Base-by-base conservation (phyloP, 2,888 invertebrate species). In the Tetragonisca angustula region DNA sequence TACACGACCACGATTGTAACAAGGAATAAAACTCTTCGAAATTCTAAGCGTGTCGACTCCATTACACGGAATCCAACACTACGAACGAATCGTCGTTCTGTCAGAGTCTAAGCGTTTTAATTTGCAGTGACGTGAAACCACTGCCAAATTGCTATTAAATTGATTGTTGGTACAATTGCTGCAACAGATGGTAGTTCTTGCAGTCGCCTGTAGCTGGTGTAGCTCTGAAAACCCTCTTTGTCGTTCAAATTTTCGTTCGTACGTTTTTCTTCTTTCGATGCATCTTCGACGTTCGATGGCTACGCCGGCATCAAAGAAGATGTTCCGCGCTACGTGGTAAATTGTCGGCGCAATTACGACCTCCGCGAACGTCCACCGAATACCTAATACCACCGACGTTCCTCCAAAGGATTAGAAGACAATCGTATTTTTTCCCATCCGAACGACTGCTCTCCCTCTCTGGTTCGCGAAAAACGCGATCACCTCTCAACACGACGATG, bases 291-390 rank as follows among this genome's bases (percentile, higher is more conserved):
- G 77, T 77, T 77, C 76, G 76, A 71, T 62, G 52, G n/a, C 52
- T 52, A 72, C 68, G 72, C 76, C 81, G 77, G 49, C 61, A 70
- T 43, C 54, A 27, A 77, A 64, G 70, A 83, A 74, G 73, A 72
- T 79, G 83, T 83, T 75, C 67, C 75, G n/a, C 36, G 67, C 54
- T 71, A 67, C 83, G 71, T 50, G 83, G 82, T 78, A 82, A 82
- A 83, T 83, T 65, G 81, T 70, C 77, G 81, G 32, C 21, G 81
- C 84, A 87, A 87, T 87, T 84, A 87, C 84, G 81, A 74, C 24
- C 64, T 69, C 73, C 43, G 27, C 76, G 81, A 59, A 54, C 78
- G 69, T 83, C 67, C 59, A 6, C 24, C 56, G 83, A 76, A 81
- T 76, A 81, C 56, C 54, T 76, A 81, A 81, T 83, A 62, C 52